These are phyloP conservation scores for Tinea pellionella DNA, from an alignment of 2,888 invertebrate genomes.

Conservation along the genomic window DNA sequence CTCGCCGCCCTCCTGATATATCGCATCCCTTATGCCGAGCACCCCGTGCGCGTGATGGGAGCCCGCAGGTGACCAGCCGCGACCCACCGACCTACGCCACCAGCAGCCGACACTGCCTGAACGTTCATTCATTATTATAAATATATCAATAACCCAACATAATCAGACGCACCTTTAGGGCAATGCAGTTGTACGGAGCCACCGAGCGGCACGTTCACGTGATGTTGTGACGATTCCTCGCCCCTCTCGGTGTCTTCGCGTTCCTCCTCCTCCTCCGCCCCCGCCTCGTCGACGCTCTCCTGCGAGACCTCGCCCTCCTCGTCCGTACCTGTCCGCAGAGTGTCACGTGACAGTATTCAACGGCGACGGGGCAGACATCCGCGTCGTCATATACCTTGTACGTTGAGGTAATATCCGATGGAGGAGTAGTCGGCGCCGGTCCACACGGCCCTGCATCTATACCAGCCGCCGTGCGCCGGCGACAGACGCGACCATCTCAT, in stretches of 20 bases:
- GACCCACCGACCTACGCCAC: conserved; percentile 47
- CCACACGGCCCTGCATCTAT: conserved; percentile 89
- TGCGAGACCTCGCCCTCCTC: neutral
- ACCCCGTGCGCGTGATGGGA: conserved; percentile 58
- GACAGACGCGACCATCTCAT: conserved; percentile 86
- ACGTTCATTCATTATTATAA: neutral
- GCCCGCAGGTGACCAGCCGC: conserved; percentile 25
- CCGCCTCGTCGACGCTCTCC: neutral
- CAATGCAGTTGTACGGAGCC: conserved; percentile 89
- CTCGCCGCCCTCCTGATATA: conserved; percentile 83
- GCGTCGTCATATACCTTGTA: conserved; percentile 76
- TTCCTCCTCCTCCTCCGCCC: too few relatives aligned
- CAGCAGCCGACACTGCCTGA: conserved; percentile 59
- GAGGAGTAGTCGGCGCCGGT: conserved; percentile 87
- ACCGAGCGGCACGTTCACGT: conserved; percentile 85
- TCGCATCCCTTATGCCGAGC: conserved; percentile 72
- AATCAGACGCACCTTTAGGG: conserved; percentile 76
- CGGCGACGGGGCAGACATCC: too few relatives aligned
- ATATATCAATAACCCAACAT: neutral
- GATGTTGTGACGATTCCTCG: conserved; percentile 58
- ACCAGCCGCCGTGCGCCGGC: conserved; percentile 90
- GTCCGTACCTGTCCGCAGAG: neutral
- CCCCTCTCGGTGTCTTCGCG: neutral
- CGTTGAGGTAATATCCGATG: conserved; percentile 91
- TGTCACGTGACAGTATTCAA: too few relatives aligned